Evolutionary conservation across 30 jellyfish, hydroid and myxozoan genomes (phyloP), one percentile per base, ranked within the genome.

Genomic region (Sanderia malayensis): DNA sequence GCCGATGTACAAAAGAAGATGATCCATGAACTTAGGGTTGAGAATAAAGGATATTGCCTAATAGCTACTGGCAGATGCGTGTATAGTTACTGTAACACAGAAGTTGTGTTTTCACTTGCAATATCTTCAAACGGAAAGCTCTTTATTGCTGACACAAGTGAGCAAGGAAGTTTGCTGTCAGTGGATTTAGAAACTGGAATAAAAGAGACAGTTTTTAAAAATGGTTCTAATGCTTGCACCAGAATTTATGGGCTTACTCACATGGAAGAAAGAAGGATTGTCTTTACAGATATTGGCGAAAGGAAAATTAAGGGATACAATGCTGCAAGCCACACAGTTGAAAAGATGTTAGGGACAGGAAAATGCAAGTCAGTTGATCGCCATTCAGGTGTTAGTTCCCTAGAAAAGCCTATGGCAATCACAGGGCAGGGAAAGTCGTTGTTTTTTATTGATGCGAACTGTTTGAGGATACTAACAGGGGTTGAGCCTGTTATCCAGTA

Each of bases 381-480:
- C 19, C 73, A 61, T 20, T 26, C 52, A 26, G 73, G 73, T 15
- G 49, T 61, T 61, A 26, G 55, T 15, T 61, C 55, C 73, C 9
- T 61, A 15, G 73, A 61, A 26, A 21, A 61, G 52, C 73, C 47
- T 21, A 10, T 61, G 73, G 73, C 73, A 26, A 15, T 61, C 52
- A 26, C 73, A 21, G 49, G 52, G 73, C 49, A 61, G 73, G 55
- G 55, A 23, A 62, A 62, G 3, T 62, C 74, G 17, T 25, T 62
- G 21, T 62, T 62, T 62, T 23, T 61, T 21, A 62, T 62, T 18
- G 74, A 62, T 30, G 55, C 53, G 17, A 62, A 30, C 53, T 0
- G 55, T 62, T 25, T 62, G 57, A 62, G 64, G 62, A 65, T 65
- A 65, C 34, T 44, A 65, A 65, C 77, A 31, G 61, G 61, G 60